Evolutionary conservation across 2,888 invertebrate genomes (phyloP), one percentile per base, ranked within the genome.

Genomic region (Drosophila cognata): DNA sequence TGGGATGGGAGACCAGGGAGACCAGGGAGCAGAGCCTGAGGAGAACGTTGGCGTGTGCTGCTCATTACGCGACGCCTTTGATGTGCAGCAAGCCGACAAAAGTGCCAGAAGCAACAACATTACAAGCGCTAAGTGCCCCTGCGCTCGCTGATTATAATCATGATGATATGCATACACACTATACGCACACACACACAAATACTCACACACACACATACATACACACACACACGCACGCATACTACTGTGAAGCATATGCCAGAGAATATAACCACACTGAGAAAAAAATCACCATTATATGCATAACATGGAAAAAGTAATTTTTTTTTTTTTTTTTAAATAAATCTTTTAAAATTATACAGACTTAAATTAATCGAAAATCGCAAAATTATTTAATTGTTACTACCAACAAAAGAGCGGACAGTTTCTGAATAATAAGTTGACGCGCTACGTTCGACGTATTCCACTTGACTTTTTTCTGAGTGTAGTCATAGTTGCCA

Each of bases 1-100:
- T 10, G 33, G 29, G 41, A 36, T 51, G 65, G 29, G 8, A 33
- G 11, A 36, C 21, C 7, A 21, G 4, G n/a, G 16, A 8, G 18
- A 21, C 38, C 5, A 13, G 38, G 11, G 18, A 4, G 16, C n/a
- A 56, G 56, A 21, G 66, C 69, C 67, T 28, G 65, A 70, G 66
- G 77, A 69, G 64, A 43, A 61, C 51, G 62, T 56, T 59, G 68
- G 85, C 71, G 84, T 87, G 84, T 84, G 85, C 76, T 85, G 85
- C 89, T 85, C 85, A 85, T 85, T 85, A 85, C 83, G 90, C 85
- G 82, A 80, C 80, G 90, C 88, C 85, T 86, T 86, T 86, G 85
- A 86, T 86, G 85, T 86, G 88, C 88, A 82, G 80, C 88, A 89
- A 89, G 80, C 88, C 85, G 88, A 85, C 85, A 74, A 88, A 89